Conservation (phyloP, 2,797 vertebrate species). For the Leuciscus waleckii region DNA sequence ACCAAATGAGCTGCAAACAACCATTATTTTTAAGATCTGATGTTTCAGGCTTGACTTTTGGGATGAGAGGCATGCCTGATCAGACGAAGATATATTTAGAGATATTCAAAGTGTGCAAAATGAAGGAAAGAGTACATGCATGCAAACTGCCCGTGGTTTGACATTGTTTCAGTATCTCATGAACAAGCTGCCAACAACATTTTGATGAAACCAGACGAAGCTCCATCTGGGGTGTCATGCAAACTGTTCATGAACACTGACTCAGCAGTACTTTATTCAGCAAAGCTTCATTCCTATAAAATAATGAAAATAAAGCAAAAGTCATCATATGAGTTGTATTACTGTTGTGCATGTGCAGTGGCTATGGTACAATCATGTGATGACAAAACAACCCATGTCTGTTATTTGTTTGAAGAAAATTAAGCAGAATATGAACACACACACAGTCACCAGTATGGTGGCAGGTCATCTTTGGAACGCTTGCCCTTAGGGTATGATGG, state of each 20-base stretch:
- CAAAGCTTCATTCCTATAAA: background rate
- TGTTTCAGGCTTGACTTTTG: background rate
- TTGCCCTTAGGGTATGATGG: slow-evolving; percentile 20
- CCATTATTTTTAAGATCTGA: slow-evolving; percentile 1
- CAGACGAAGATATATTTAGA: slow-evolving; percentile 26
- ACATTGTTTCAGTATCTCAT: too few species aligned
- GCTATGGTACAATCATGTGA: background rate
- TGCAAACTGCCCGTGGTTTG: background rate
- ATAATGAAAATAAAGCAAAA: background rate
- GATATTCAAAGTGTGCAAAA: slow-evolving; percentile 7
- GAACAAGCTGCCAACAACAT: background rate
- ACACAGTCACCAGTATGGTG: slow-evolving; percentile 2
- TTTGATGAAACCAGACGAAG: slow-evolving; percentile 8
- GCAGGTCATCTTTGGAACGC: slow-evolving; percentile 25
- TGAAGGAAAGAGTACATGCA: background rate
- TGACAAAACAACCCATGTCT: background rate
- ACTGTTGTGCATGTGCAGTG: background rate
- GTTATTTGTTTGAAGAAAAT: background rate
- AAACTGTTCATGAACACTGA: slow-evolving; percentile 17
- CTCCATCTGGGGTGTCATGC: background rate
- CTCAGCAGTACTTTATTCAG: slow-evolving; percentile 1
- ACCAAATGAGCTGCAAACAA: background rate
- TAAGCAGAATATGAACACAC: background rate
- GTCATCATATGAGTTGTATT: background rate
- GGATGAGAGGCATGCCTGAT: background rate